phyloP scores from a whole-genome alignment of 2,888 invertebrate genomes.

The Tribolium freemani region DNA sequence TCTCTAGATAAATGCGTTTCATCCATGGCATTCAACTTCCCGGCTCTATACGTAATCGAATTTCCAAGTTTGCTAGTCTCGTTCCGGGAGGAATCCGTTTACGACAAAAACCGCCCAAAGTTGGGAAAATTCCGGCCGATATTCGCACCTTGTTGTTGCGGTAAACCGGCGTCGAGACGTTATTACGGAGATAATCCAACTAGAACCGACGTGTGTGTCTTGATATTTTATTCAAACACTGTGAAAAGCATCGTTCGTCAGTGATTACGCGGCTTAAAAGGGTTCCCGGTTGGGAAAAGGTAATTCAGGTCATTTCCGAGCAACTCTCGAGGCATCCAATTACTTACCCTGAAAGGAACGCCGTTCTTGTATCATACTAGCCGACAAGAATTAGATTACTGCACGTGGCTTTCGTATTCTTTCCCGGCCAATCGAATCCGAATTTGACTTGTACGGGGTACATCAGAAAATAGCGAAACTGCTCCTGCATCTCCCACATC shows the following conservation, averaged over 20 bases:
- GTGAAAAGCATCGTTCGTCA: conserved; percentile 41
- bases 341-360: conserved; percentile 38
- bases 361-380: conserved; percentile 30
- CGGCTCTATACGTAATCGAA: conserved; percentile 31
- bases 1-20: conserved; percentile 36
- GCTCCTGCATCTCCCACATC: too few species aligned
- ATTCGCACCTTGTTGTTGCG: conserved; percentile 27
- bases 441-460: too few species aligned
- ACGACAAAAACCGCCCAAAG: conserved; percentile 11
- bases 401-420: background rate
- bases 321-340: conserved; percentile 37
- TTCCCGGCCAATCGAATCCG: background rate
- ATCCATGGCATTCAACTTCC: conserved; percentile 31
- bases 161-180: conserved; percentile 33
- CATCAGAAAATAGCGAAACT: too few species aligned
- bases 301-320: conserved; percentile 40
- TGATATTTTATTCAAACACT: conserved; percentile 42
- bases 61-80: conserved; percentile 24
- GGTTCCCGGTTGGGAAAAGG: conserved; percentile 36
- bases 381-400: conserved; percentile 35
- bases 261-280: conserved; percentile 42
- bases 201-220: conserved; percentile 33
- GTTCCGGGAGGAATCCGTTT: conserved; percentile 21
- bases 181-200: conserved; percentile 34
- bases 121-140: background rate